Conservation (phyloP, 1,140 invertebrate genomes). For the Himalopsyche phryganea region DNA sequence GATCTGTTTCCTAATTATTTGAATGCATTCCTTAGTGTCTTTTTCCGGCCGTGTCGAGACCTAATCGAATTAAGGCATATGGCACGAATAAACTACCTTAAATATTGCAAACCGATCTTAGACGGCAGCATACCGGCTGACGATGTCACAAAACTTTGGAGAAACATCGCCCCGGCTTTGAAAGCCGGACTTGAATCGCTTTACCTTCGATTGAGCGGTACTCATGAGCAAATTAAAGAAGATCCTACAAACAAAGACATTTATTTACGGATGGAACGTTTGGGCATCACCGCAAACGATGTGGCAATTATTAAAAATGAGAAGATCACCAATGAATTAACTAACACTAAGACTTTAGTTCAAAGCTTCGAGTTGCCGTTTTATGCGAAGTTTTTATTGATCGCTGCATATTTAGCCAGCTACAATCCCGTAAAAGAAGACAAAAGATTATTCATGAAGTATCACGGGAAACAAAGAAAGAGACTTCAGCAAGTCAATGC, state of each 20-base stretch:
- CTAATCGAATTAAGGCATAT: slow-evolving; percentile 74
- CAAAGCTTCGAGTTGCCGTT: slow-evolving; percentile 80
- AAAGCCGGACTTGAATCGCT: slow-evolving; percentile 71
- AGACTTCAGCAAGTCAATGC: slow-evolving; percentile 57
- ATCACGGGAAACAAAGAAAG: slow-evolving; percentile 62
- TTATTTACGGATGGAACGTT: slow-evolving; percentile 32
- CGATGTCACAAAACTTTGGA: slow-evolving; percentile 71
- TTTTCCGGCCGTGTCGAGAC: slow-evolving; percentile 76
- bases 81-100: slow-evolving; percentile 64
- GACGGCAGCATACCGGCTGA: slow-evolving; percentile 52
- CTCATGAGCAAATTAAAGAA: slow-evolving; percentile 32
- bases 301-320: slow-evolving; percentile 37
- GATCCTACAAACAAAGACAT: slow-evolving; percentile 39
- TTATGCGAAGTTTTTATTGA: slow-evolving; percentile 83
- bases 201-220: slow-evolving; percentile 65
- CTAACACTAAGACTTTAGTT: slow-evolving; percentile 55
- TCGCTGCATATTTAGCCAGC: slow-evolving; percentile 86
- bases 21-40: slow-evolving; percentile 75
- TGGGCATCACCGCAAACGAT: slow-evolving; percentile 27
- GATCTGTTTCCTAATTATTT: slow-evolving; percentile 77
- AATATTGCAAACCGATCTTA: slow-evolving; percentile 73
- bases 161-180: slow-evolving; percentile 70
- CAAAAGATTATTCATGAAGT: slow-evolving; percentile 76
- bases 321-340: slow-evolving; percentile 46
- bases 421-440: slow-evolving; percentile 86